Conservation (phyloP, 2,888 invertebrate genomes). For the Perithous albicinctus region DNA sequence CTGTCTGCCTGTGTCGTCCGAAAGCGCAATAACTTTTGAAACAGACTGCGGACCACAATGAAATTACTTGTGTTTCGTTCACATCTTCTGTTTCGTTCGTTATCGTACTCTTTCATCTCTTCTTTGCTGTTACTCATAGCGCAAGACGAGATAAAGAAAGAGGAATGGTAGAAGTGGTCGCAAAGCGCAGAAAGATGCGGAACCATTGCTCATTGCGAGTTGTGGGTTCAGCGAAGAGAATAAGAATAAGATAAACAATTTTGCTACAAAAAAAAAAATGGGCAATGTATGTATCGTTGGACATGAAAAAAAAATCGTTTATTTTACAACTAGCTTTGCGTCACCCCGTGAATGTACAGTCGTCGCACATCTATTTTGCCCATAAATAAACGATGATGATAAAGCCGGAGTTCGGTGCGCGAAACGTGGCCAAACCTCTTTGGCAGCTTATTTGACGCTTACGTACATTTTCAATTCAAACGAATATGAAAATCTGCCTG, state of each 20-base stretch:
- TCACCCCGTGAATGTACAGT: conserved; percentile 3
- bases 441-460: conserved; percentile 21
- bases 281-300: conserved; percentile 35
- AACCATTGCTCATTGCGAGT: conserved; percentile 23
- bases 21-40: too few species aligned
- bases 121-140: too few species aligned
- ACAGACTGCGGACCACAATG: too few species aligned
- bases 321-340: conserved; percentile 37
- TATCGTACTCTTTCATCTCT: too few species aligned
- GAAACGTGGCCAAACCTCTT: conserved; percentile 5
- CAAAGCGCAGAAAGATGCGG: background rate
- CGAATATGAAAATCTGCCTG: background rate
- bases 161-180: background rate
- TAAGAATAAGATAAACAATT: conserved; percentile 35
- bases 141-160: conserved; percentile 25
- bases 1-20: too few species aligned
- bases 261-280: conserved; percentile 13
- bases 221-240: conserved; percentile 4
- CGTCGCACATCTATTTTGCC: background rate
- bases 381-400: conserved; percentile 31
- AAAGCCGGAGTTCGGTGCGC: background rate
- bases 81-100: too few species aligned
- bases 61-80: too few species aligned
- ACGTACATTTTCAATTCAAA: conserved; percentile 23
- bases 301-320: conserved; percentile 23